A percentile compares a stretch with the other conserved stretches of the same genome.
phyloP scores from a whole-genome alignment of 1,140 invertebrate species.

The Drosophila melanica region DNA sequence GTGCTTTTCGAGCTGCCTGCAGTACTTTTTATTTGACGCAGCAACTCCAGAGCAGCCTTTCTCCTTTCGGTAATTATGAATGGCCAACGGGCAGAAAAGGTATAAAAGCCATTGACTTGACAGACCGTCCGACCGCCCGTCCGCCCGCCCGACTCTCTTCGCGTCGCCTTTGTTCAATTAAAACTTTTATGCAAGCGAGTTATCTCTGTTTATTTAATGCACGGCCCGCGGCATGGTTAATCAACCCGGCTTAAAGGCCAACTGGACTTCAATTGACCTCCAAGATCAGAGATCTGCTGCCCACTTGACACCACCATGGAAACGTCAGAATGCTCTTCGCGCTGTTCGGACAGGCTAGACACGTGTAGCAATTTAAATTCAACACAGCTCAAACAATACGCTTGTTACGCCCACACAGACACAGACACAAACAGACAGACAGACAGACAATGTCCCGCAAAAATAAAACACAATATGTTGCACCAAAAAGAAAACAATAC shows the following conservation, averaged over 20 bases:
- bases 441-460: conserved; percentile 9
- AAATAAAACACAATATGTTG: conserved; percentile 42
- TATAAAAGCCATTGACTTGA: conserved; percentile 71
- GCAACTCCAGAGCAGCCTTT: conserved; percentile 34
- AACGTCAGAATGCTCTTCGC: conserved; percentile 10
- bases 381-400: conserved; percentile 24
- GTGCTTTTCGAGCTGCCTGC: conserved; percentile 33
- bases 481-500: conserved; percentile 3
- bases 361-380: conserved; percentile 41
- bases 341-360: conserved; percentile 20
- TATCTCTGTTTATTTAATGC: conserved; percentile 69
- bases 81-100: conserved; percentile 69
- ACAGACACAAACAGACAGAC: conserved; percentile 19
- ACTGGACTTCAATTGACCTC: conserved; percentile 25
- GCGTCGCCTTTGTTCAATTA: conserved; percentile 65
- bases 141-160: background rate
- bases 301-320: conserved; percentile 27
- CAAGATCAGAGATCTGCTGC: conserved; percentile 4
- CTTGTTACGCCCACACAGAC: conserved; percentile 11
- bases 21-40: conserved; percentile 49
- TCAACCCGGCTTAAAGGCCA: conserved; percentile 50
- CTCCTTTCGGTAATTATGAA: conserved; percentile 75
- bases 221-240: conserved; percentile 50
- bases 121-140: background rate
- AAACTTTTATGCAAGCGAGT: conserved; percentile 61